Base-by-base conservation (phyloP, 2,113 vertebrate species). In the Pterophyllum scalare region DNA sequence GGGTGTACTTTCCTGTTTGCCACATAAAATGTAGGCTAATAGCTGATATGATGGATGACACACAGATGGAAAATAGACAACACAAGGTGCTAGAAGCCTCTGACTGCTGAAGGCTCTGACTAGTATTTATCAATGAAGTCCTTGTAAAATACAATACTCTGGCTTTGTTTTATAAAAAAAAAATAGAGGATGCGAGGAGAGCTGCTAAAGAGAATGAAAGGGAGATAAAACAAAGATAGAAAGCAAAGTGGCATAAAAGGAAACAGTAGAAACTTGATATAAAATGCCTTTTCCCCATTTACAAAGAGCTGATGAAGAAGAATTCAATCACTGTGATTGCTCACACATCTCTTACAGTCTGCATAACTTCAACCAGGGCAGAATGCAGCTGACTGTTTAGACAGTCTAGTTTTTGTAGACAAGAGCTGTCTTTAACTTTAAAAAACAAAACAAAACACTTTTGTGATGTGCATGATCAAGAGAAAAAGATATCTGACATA, bases 1-100 rank as follows among this genome's bases (percentile, higher is more conserved):
- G 52, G 57, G 64, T 75, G 75, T 7, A 59, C 75, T 76, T 7
- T 22, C 22, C 31, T 82, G 31, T 84, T 81, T 88, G 78, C 65
- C 9, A 79, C 54, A 82, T 59, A 75, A 81, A 86, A 52, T 6
- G 7, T 15, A 8, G 81, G 67, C 60, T 56, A 38, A 79, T 31
- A 62, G 33, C 22, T 46, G 26, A 75, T 17, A 58, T 67, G 80
- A 85, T 80, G 52, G 59, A 80, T 17, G 52, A 31, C 4, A 75
- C 59, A 26, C 20, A 82, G 84, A 70, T 2, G 2, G 52, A 24
- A 89, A 82, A 80, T 24, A 57, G 35, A 60, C 28, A 81, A 59
- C 6, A 60, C 49, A 60, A 35, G 20, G 56, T 57, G 24, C 33
- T 54, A 57, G 26, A 33, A 3, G 56, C 54, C 5, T 77, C 64